Evolutionary conservation across 2,113 vertebrate species (phyloP).

Genomic region (Pangasianodon gigas): DNA sequence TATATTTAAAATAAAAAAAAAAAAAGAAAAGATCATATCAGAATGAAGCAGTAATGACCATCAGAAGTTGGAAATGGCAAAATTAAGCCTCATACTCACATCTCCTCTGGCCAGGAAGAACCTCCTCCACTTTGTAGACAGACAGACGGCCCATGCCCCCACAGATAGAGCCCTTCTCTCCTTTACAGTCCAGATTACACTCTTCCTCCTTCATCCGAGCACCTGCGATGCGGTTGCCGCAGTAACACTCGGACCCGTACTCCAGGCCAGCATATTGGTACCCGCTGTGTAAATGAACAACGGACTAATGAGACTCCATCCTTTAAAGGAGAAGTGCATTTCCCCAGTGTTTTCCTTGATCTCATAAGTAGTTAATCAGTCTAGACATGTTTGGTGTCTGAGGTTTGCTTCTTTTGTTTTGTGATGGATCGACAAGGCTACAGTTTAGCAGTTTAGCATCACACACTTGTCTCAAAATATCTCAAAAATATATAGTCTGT

Average conservation of each 20-base stretch:
- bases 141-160: conserved; percentile 81
- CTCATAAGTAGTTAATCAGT: background rate
- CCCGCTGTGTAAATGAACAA: conserved; percentile 68
- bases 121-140: conserved; percentile 75
- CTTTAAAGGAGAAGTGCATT: background rate
- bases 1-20: background rate
- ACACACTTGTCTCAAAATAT: background rate
- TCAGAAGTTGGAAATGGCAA: too few relatives aligned
- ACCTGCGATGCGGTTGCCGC: conserved; percentile 76
- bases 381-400: background rate
- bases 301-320: conserved; percentile 11
- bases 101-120: conserved; percentile 58
- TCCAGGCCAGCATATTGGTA: conserved; percentile 81
- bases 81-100: conserved; percentile 69
- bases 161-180: conserved; percentile 76
- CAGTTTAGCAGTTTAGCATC: background rate
- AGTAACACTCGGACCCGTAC: conserved; percentile 83
- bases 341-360: background rate
- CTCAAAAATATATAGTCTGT: background rate
- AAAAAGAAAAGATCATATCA: background rate
- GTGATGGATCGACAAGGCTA: background rate
- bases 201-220: conserved; percentile 65
- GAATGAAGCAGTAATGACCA: background rate
- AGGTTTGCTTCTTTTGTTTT: background rate
- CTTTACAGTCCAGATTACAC: conserved; percentile 82